These are phyloP conservation scores for Aphis gossypii DNA, from an alignment of 1,140 invertebrate species.

Conservation along the genomic window DNA sequence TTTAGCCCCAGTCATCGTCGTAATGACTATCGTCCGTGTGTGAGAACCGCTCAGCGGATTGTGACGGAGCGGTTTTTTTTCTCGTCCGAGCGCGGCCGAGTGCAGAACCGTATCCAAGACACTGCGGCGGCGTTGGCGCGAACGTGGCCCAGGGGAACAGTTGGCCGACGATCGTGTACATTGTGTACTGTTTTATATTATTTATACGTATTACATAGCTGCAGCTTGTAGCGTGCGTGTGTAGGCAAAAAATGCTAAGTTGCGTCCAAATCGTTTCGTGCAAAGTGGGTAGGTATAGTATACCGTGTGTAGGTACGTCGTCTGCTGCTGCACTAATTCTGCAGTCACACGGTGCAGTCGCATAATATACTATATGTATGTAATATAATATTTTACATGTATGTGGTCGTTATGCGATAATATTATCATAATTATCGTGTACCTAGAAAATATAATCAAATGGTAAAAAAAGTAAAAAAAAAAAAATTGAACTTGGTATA, in stretches of 20 bases:
- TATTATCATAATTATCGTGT: too few relatives aligned
- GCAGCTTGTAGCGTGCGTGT: background rate
- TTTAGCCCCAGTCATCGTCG: background rate
- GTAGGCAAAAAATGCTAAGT: background rate
- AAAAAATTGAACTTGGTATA: too few relatives aligned
- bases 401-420: too few relatives aligned
- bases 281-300: background rate
- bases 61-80: constrained; percentile 18
- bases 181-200: background rate
- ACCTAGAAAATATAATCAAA: too few relatives aligned
- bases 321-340: too few relatives aligned
- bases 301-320: background rate
- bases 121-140: too few relatives aligned
- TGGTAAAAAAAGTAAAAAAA: too few relatives aligned
- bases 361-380: too few relatives aligned
- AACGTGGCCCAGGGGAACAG: background rate
- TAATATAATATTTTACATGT: too few relatives aligned
- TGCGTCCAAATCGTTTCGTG: background rate
- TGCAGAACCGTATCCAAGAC: background rate
- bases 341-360: too few relatives aligned
- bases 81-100: background rate
- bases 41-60: background rate
- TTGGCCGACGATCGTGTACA: background rate
- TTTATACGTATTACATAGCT: too few relatives aligned
- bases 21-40: background rate